Percentiles rank a stretch among this genome's conserved stretches.
phyloP scores from a whole-genome alignment of 2,797 vertebrate species.

The Sphenodon punctatus region DNA sequence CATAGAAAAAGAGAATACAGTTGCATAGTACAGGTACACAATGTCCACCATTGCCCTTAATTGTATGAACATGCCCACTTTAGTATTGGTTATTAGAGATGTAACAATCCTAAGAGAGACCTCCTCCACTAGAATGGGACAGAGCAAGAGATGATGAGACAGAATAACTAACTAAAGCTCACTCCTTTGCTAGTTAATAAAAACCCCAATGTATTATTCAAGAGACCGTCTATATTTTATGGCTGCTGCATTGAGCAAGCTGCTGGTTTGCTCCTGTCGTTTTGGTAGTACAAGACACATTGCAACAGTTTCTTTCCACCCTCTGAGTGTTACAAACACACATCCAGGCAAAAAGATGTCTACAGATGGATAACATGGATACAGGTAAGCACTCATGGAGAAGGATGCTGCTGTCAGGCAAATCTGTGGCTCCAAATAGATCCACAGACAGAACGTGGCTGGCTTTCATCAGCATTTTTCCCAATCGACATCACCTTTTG shows the following conservation, averaged over 20 bases:
- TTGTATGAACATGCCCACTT: not conserved
- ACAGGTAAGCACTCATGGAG: not conserved
- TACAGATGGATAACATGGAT: too few relatives aligned
- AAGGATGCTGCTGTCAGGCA: not conserved
- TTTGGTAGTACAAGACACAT: slow-evolving; percentile 5
- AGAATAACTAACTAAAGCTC: slow-evolving; percentile 7
- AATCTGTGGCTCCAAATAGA: not conserved
- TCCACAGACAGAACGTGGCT: not conserved
- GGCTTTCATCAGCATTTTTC: not conserved
- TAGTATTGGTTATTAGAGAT: not conserved
- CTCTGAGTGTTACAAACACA: not conserved
- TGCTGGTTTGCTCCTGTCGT: slow-evolving; percentile 21
- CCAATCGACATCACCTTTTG: not conserved
- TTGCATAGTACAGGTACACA: not conserved
- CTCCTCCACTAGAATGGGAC: not conserved
- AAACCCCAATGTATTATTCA: slow-evolving; percentile 15
- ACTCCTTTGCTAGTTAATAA: not conserved
- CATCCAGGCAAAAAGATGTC: not conserved
- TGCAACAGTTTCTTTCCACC: slow-evolving; percentile 1
- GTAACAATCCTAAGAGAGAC: not conserved
- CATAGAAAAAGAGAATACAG: not conserved
- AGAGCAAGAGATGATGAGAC: not conserved
- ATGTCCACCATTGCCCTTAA: not conserved
- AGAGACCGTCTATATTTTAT: slow-evolving; percentile 33
- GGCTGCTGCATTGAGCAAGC: not conserved